Base-by-base conservation (phyloP, 2,888 invertebrate species). In the Drosophila paracracens region DNA sequence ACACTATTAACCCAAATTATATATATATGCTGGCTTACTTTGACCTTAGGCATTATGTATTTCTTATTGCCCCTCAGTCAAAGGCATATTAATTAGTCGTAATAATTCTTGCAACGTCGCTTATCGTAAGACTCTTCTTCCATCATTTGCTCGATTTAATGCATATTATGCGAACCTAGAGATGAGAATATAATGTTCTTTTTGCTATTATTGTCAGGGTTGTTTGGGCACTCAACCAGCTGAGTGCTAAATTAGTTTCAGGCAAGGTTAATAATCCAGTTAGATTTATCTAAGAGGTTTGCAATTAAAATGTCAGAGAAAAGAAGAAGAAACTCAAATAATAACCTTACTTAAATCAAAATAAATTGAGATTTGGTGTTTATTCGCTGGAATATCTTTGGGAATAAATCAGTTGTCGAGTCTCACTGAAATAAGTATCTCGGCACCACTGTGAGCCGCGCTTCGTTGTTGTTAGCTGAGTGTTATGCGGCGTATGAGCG, bases 401-500 rank as follows among this genome's bases (percentile, higher is more conserved):
- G 13, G 2, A 21, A 4, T n/a, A 27, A 43, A 50, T 33, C 16
- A 25, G 25, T 43, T 21, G 21, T 13, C 21, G 21, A 21, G 21
- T 3, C 21, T 43, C 43, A 43, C 21, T 13, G 25, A 21, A 25
- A 21, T 27, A 5, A 54, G 13, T 50, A 25, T 31, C 52, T 51
- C 21, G 38, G 18, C 35, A 35, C 63, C 63, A 66, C 67, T 60
- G 54, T 65, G n/a, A 21, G 6, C 21, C 21, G 48, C 50, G 56
- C 25, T 51, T 8, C 35, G 16, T 1, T 5, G 31, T 21, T 31
- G 11, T 25, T 25, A 10, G 31, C n/a, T 21, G 11, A 13, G 53
- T 48, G 21, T 21, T 43, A 67, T 53, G 64, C 60, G 81, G 73
- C 72, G 85, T 64, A 74, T 81, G 72, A 76, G 70, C 65, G 88